Conservation (phyloP, 2,113 vertebrate genomes). For the Ictalurus punctatus region DNA sequence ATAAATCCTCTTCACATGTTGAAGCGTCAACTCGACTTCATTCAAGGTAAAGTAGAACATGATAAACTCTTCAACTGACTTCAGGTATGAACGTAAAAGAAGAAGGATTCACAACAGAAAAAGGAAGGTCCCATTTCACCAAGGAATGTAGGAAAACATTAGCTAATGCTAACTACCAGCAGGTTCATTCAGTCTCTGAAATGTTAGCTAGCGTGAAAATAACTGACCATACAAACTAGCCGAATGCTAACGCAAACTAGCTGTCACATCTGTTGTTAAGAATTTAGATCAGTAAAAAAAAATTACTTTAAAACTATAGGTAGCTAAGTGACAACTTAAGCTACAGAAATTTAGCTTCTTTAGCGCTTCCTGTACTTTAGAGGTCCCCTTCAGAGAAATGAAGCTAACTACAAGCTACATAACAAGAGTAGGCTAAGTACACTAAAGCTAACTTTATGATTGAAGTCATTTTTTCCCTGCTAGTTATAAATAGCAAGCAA, state of each 20-base stretch:
- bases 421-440: background rate
- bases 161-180: background rate
- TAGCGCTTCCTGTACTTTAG: background rate
- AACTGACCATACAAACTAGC: background rate
- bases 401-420: background rate
- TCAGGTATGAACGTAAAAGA: background rate
- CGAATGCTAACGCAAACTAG: background rate
- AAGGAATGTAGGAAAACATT: background rate
- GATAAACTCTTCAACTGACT: background rate
- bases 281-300: background rate
- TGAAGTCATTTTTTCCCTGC: background rate
- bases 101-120: background rate
- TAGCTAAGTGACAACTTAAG: background rate
- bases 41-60: background rate
- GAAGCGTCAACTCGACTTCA: background rate
- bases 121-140: background rate
- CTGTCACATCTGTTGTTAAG: background rate
- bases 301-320: background rate
- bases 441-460: background rate
- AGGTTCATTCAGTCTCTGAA: background rate
- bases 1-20: too few relatives aligned
- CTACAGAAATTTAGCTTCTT: background rate
- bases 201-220: background rate
- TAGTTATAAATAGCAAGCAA: background rate
- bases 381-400: background rate